Percentiles rank a stretch among this genome's conserved stretches.
phyloP scores from a whole-genome alignment of 2,888 invertebrate species.

The Ceramica pisi region DNA sequence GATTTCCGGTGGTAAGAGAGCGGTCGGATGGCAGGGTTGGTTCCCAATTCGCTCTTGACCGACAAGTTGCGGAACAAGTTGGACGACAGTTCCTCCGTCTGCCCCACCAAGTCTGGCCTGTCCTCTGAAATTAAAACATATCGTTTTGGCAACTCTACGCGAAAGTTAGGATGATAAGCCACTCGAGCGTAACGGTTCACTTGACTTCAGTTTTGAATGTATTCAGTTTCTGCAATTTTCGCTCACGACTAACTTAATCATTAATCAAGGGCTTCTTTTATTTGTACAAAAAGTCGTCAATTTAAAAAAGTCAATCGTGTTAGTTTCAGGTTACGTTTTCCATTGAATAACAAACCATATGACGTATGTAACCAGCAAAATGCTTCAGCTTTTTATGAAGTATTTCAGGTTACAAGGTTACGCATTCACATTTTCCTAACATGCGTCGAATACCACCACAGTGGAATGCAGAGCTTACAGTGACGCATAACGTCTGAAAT shows the following conservation, averaged over 20 bases:
- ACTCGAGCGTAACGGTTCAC: conserved; percentile 29
- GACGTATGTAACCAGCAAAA: conserved; percentile 15
- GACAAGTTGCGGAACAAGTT: conserved; percentile 78
- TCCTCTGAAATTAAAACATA: conserved; percentile 77
- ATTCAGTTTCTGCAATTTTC: not conserved
- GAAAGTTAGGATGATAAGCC: conserved; percentile 12
- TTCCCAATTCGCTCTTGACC: conserved; percentile 63
- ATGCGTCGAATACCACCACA: conserved; percentile 24
- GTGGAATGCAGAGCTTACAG: conserved; percentile 50
- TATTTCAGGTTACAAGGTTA: conserved; percentile 37
- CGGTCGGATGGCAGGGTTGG: conserved; percentile 73
- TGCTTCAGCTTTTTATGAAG: conserved; percentile 8
- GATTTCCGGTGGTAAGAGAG: conserved; percentile 79
- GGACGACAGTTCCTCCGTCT: conserved; percentile 56
- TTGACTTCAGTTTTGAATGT: not conserved
- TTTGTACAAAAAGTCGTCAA: not conserved
- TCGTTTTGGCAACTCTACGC: conserved; percentile 47
- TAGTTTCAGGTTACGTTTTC: conserved; percentile 4
- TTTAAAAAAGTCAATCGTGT: not conserved
- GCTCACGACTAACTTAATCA: not conserved
- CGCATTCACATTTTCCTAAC: conserved; percentile 23
- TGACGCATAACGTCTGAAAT: conserved; percentile 53
- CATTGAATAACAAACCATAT: conserved; percentile 15
- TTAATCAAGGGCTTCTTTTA: too few species aligned
- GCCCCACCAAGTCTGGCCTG: conserved; percentile 76